A percentile compares a stretch with the other conserved stretches of the same genome.
Conservation (phyloP, 2,113 vertebrate species). For the Microcebus murinus region DNA sequence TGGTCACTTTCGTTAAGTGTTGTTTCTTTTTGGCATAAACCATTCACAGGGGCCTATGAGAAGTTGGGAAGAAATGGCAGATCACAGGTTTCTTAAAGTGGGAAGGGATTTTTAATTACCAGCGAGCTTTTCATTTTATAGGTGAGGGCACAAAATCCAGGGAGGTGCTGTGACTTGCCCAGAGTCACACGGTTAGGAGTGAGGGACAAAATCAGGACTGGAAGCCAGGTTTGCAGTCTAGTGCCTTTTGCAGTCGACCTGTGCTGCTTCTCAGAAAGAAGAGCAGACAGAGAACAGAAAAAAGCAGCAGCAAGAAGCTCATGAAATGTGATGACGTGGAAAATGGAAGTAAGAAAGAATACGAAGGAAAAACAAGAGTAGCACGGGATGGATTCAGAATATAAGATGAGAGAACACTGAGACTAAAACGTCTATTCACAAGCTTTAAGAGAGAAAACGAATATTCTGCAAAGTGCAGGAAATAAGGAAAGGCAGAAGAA, state of each 20-base stretch:
- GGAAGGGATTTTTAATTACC: neutral
- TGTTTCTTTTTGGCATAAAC: neutral
- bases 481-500: neutral
- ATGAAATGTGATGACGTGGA: neutral
- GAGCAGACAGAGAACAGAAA: neutral
- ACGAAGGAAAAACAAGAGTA: neutral
- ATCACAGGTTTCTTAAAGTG: neutral
- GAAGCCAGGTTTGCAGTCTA: no score
- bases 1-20: neutral
- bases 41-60: neutral
- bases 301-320: no score
- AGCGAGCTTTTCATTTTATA: neutral
- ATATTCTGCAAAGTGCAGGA: neutral
- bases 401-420: neutral
- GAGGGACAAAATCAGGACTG: neutral
- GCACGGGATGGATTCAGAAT: neutral
- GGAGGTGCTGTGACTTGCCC: neutral
- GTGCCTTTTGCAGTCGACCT: neutral
- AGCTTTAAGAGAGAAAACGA: neutral
- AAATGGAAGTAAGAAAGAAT: neutral
- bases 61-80: neutral
- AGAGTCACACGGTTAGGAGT: neutral
- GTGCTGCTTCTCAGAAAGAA: neutral
- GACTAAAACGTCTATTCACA: neutral
- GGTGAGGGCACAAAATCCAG: neutral